A percentile compares a stretch with the other conserved stretches of the same genome.
These are phyloP conservation scores for Buphagus erythrorhynchus DNA, from an alignment of 2,797 vertebrate species.

Conservation along the genomic window DNA sequence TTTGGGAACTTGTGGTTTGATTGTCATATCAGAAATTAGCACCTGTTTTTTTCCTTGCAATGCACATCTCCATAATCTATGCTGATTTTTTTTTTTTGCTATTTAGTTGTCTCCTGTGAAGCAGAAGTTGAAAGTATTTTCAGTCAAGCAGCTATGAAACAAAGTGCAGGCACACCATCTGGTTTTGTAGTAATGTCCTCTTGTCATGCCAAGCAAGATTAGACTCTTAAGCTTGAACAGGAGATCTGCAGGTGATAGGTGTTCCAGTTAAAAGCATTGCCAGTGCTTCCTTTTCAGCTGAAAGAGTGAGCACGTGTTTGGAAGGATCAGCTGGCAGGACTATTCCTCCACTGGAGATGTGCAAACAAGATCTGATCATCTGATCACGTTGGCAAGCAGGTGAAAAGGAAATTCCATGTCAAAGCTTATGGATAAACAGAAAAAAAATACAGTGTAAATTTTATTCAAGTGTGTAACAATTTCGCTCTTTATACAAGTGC, in stretches of 20 bases:
- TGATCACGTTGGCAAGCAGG: not conserved
- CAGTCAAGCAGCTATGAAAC: not conserved
- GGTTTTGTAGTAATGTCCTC: not conserved
- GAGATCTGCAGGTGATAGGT: not conserved
- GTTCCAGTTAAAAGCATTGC: not conserved
- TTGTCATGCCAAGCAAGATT: not conserved
- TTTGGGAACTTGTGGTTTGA: not conserved
- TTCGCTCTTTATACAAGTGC: not conserved
- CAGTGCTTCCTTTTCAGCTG: not conserved
- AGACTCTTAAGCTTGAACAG: not conserved
- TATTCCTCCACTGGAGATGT: not conserved
- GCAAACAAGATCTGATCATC: not conserved
- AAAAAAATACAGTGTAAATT: not conserved
- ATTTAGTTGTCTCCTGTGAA: not conserved
- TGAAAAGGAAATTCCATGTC: not conserved
- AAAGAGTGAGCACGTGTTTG: not conserved
- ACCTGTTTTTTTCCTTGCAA: not conserved
- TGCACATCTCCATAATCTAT: not conserved
- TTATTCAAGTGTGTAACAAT: not conserved
- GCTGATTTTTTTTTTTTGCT: not conserved
- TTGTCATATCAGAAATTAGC: not conserved
- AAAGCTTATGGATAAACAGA: not conserved
- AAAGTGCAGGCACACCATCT: not conserved
- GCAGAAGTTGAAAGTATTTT: not conserved
- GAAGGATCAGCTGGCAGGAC: not conserved